Conservation (phyloP, 2,888 invertebrate species). For the Hoplodrina ambigua region DNA sequence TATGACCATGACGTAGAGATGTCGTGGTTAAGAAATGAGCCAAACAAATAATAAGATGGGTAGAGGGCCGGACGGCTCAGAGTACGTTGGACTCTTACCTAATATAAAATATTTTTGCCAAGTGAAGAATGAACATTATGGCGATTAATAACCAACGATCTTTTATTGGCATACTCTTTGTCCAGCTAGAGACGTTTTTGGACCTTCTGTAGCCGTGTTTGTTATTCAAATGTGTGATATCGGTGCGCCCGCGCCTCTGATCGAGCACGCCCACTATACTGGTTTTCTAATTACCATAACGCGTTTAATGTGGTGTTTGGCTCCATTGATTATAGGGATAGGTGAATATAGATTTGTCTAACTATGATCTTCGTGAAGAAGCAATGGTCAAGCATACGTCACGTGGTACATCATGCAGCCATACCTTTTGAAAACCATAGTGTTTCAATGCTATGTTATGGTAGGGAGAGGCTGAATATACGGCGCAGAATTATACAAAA, state of each 20-base stretch:
- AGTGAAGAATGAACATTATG: neutral
- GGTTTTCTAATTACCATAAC: conserved; percentile 67
- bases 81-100: no score
- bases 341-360: neutral
- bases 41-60: no score
- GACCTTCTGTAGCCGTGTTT: conserved; percentile 12
- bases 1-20: no score
- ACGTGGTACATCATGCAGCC: neutral
- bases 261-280: conserved; percentile 62
- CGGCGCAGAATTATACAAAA: neutral
- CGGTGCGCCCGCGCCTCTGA: conserved; percentile 52
- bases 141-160: neutral
- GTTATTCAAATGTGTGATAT: neutral
- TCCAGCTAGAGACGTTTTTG: neutral
- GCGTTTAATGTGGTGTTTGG: conserved; percentile 57
- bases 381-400: no score
- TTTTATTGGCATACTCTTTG: neutral
- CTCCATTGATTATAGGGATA: conserved; percentile 50
- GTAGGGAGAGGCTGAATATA: no score
- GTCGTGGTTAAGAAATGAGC: no score
- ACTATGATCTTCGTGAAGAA: neutral
- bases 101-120: neutral
- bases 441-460: no score
- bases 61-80: no score
- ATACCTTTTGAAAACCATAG: no score